phyloP scores from a whole-genome alignment of 2,888 invertebrate species.

The Onchidella celtica region DNA sequence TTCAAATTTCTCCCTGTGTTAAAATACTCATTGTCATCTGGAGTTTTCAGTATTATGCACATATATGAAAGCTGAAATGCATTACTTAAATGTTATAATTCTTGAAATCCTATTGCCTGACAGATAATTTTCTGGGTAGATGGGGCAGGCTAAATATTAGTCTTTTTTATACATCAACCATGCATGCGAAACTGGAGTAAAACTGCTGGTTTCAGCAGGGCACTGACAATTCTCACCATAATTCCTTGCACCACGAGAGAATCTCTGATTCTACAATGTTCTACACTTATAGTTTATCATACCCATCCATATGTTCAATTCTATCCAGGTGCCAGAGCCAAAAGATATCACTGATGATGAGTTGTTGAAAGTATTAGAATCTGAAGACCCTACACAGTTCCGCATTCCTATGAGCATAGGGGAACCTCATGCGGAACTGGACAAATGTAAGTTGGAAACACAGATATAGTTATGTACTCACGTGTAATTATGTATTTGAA shows the following conservation, averaged over 20 bases:
- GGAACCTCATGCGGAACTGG: constrained; percentile 88
- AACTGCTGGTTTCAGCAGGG: too few relatives aligned
- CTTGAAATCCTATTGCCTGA: not conserved
- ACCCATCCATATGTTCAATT: not conserved
- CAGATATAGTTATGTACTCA: too few relatives aligned
- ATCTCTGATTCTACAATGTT: not conserved
- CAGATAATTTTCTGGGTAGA: not conserved
- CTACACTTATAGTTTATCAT: not conserved
- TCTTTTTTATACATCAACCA: too few relatives aligned
- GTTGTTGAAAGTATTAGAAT: constrained; percentile 85
- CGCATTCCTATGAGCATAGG: constrained; percentile 95
- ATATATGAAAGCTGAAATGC: too few relatives aligned
- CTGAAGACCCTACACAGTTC: constrained; percentile 87
- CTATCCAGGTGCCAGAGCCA: constrained; percentile 76
- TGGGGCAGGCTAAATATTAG: not conserved
- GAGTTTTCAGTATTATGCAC: too few relatives aligned
- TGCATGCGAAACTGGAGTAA: too few relatives aligned
- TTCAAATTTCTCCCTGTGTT: too few relatives aligned
- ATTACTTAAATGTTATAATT: too few relatives aligned
- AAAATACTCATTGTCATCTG: too few relatives aligned
- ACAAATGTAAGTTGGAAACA: constrained; percentile 85
- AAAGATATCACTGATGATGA: constrained; percentile 82
- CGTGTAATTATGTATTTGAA: too few relatives aligned
- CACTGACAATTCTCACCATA: too few relatives aligned
- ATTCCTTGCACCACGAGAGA: too few relatives aligned